A percentile compares a stretch with the other conserved stretches of the same genome.
Conservation (phyloP, 37 sponge, comb jelly and placozoan genomes). For the Halichondria panicea region DNA sequence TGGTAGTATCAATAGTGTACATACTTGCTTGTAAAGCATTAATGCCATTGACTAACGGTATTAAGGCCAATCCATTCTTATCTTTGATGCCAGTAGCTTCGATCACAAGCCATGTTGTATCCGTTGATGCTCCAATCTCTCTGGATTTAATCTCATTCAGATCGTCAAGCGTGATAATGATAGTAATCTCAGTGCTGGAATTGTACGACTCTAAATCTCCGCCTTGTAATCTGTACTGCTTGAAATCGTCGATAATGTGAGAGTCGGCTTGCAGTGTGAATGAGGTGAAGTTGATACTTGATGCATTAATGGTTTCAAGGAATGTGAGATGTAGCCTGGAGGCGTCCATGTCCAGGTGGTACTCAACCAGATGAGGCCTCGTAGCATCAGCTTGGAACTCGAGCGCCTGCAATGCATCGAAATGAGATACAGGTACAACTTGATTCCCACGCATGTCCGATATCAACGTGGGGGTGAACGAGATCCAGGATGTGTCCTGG, state of each 20-base stretch:
- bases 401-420: slow-evolving; percentile 38
- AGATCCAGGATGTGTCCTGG: slow-evolving; percentile 57
- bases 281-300: slow-evolving; percentile 80
- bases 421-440: slow-evolving; percentile 38
- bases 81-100: slow-evolving; percentile 69
- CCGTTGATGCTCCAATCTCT: slow-evolving; percentile 66
- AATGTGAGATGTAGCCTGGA: slow-evolving; percentile 73
- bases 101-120: slow-evolving; percentile 75
- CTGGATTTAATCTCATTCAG: slow-evolving; percentile 78
- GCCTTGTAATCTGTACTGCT: slow-evolving; percentile 74
- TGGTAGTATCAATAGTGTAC: slow-evolving; percentile 81
- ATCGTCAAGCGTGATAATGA: slow-evolving; percentile 67
- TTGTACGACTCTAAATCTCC: slow-evolving; percentile 56
- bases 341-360: slow-evolving; percentile 85
- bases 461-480: slow-evolving; percentile 59
- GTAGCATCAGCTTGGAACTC: slow-evolving; percentile 46
- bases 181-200: slow-evolving; percentile 65
- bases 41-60: slow-evolving; percentile 75
- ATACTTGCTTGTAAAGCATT: slow-evolving; percentile 57
- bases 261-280: slow-evolving; percentile 81
- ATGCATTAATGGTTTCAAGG: slow-evolving; percentile 80
- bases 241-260: slow-evolving; percentile 8
- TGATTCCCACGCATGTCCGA: slow-evolving; percentile 72
- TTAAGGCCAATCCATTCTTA: slow-evolving; percentile 56
- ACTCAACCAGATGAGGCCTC: slow-evolving; percentile 62